A percentile compares a stretch with the other conserved stretches of the same genome.
Evolutionary conservation across 2,797 vertebrate species (phyloP).

Genomic region (Pyrocephalus nanus): DNA sequence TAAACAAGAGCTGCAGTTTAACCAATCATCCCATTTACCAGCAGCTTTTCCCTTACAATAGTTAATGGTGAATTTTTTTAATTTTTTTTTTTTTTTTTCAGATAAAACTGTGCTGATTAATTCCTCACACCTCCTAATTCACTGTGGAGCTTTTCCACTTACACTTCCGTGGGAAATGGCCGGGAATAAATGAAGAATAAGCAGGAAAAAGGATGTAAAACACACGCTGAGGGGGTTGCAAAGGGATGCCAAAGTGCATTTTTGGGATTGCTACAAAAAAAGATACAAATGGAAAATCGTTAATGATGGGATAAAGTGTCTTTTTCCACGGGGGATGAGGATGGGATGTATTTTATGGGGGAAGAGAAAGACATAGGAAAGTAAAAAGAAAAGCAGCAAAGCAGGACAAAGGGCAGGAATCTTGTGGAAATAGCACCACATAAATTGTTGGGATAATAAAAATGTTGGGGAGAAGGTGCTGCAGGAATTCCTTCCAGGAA

Average conservation of each 20-base stretch:
- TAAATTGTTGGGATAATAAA: not conserved
- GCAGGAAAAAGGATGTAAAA: not conserved
- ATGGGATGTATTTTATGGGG: not conserved
- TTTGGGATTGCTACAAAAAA: not conserved
- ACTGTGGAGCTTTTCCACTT: not conserved
- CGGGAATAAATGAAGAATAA: not conserved
- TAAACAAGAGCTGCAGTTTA: not conserved
- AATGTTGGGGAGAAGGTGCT: not conserved
- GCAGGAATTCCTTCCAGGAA: not conserved
- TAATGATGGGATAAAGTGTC: not conserved
- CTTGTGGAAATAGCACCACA: not conserved
- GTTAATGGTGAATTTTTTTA: not conserved
- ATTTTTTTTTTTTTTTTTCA: not conserved
- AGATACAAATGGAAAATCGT: not conserved
- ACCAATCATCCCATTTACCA: not conserved
- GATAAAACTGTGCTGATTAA: not conserved
- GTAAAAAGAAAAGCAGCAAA: too few species aligned
- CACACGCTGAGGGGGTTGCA: not conserved
- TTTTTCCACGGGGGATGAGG: not conserved
- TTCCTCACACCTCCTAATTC: not conserved
- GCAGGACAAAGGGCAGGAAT: not conserved
- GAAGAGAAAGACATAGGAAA: not conserved
- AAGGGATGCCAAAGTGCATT: not conserved
- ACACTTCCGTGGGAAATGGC: fast-evolving
- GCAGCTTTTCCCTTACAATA: not conserved